Evolutionary conservation across 1,140 invertebrate species (phyloP), one percentile per base, ranked within the genome.

Genomic region (Pseudomyrmex dendroicus): DNA sequence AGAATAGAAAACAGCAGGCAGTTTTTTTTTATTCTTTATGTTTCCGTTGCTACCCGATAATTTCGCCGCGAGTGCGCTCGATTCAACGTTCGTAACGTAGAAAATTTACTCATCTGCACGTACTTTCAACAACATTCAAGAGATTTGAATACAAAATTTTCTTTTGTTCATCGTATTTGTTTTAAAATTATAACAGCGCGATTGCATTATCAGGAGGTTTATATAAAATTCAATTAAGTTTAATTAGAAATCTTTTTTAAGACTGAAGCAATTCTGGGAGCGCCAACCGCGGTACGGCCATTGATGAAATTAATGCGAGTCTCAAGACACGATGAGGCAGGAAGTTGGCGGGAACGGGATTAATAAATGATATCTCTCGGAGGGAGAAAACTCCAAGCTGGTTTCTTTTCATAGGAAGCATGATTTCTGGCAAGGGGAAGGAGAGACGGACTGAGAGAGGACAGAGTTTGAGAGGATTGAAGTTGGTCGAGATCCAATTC

Each of bases 311-410:
- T 73, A 59, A 84, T 84, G 48, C 54, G 59, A 83, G 48, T 46
- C 56, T 22, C 64, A 57, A 8, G 73, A 66, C n/a, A 8, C 9
- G 25, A 13, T 15, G 15, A 12, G 62, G 17, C 17, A 54, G 54
- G 46, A 82, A 72, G 83, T 83, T 73, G 84, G 85, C 76, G 83
- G 17, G 73, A 77, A 80, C 72, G 22, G 73, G 84, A 87, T 90
- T 90, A 91, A 90, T 91, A 91, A 91, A 91, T 91, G 84, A 90
- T 83, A 46, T 80, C 73, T 82, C 20, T 80, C 66, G 63, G 20
- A 48, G 35, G 22, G 56, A 84, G 56, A 52, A 54, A 70, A 66
- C 63, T 56, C 56, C 54, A 57, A 80, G 70, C 22, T 48, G 46
- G 56, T 84, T 70, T 82, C 84, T 90, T 84, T 88, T 88, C 86